Base-by-base conservation (phyloP, 2,113 vertebrate genomes). In the Cariama cristata region DNA sequence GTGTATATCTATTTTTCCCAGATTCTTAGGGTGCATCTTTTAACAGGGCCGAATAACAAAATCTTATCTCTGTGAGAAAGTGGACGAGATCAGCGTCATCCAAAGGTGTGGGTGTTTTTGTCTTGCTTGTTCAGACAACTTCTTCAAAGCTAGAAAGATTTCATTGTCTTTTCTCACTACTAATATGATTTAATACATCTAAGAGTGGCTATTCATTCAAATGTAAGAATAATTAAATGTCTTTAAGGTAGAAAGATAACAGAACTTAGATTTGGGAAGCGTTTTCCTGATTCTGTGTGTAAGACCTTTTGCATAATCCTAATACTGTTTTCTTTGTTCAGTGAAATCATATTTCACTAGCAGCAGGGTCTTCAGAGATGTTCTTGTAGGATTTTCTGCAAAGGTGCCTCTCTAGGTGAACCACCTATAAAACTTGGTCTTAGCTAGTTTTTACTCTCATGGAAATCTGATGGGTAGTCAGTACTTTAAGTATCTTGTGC, bases 391-490 rank as follows among this genome's bases (percentile, higher is more conserved):
- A 9, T 47, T n/a, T 71, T 64, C 38, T 88, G 58, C 40, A 32
- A 32, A 53, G 21, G 64, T 67, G 40, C 60, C 40, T 45, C 26
- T 52, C 50, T n/a, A 8, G 59, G 40, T 12, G 40, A 73, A 8
- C 59, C 28, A 7, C 3, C 0, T 4, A 8, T 2, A 6, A 45
- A 38, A 40, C 28, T 20, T 22, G 33, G 8, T 45, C 8, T 14
- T 14, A 1, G 18, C 49, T 33, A 1, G 0, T 56, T 30, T 32
- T 14, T 22, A 14, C 30, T n/a, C 23, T 42, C 16, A 2, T 14
- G 47, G 45, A 9, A 32, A 15, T 8, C 33, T 28, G 12, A 3
- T 9, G 47, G 58, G n/a, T 4, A 12, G 20, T 9, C 59, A 33
- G 64, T 24, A 11, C n/a, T 88, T 23, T 17, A 79, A 44, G 30